These are phyloP conservation scores for Dolichoris vasculosae DNA, from an alignment of 1,140 invertebrate genomes.

Conservation along the genomic window DNA sequence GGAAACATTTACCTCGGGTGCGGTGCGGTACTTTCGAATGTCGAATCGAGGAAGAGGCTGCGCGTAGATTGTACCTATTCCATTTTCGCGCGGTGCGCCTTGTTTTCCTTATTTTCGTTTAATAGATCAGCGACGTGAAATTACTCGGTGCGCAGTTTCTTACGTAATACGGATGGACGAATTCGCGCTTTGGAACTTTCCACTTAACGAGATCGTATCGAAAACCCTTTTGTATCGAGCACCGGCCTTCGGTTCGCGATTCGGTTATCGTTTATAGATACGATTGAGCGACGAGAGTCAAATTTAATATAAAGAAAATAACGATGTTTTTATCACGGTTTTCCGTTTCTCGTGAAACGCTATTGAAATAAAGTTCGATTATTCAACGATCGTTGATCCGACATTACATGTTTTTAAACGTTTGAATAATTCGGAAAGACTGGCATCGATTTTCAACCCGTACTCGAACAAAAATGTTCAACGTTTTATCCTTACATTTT, in stretches of 20 bases:
- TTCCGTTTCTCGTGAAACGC: no score
- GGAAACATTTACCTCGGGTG: conserved; percentile 57
- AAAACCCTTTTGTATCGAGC: not conserved
- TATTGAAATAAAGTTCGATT: no score
- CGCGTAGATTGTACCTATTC: not conserved
- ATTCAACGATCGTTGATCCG: no score
- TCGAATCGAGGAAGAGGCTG: not conserved
- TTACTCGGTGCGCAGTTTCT: conserved; percentile 46
- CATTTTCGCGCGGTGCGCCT: conserved; percentile 50
- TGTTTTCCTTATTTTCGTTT: conserved; percentile 45
- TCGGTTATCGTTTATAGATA: not conserved
- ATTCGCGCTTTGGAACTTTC: conserved; percentile 29
- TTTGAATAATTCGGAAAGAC: no score
- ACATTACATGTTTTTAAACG: no score
- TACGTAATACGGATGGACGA: not conserved
- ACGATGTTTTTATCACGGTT: no score
- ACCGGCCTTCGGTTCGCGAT: not conserved
- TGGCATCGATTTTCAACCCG: no score
- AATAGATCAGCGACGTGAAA: conserved; percentile 70
- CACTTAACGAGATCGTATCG: conserved; percentile 19
- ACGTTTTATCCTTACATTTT: not conserved
- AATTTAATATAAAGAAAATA: no score
- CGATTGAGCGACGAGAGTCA: not conserved
- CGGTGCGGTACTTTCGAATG: conserved; percentile 11
- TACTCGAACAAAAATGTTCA: not conserved